A percentile compares a stretch with the other conserved stretches of the same genome.
Conservation (phyloP, 1,140 invertebrate species). For the Scaptomyza montana region DNA sequence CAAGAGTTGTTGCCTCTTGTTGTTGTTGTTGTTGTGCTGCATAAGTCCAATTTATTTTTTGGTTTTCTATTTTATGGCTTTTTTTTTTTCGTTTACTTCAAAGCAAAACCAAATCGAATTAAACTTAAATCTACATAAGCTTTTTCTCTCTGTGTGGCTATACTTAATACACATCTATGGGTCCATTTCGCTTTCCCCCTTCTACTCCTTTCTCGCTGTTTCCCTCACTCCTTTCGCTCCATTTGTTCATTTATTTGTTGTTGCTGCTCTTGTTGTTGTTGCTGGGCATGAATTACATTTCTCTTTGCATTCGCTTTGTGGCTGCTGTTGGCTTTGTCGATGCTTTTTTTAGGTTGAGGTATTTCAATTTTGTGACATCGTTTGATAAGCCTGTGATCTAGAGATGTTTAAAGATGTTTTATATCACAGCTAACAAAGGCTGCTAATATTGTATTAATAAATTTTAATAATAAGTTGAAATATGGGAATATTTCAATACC, state of each 20-base stretch:
- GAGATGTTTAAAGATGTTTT: no score
- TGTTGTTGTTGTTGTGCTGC: constrained; percentile 52
- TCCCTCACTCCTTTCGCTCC: constrained; percentile 52
- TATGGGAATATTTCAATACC: no score
- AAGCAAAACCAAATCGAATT: constrained; percentile 79
- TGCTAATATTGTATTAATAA: no score
- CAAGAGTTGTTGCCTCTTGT: constrained; percentile 50
- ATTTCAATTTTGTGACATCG: no score
- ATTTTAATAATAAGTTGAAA: no score
- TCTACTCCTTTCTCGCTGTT: not conserved
- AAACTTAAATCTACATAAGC: constrained; percentile 79
- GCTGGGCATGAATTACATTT: constrained; percentile 77
- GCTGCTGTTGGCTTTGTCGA: constrained; percentile 48
- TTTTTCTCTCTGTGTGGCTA: constrained; percentile 64
- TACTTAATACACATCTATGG: constrained; percentile 5
- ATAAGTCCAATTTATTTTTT: constrained; percentile 79
- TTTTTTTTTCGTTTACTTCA: constrained; percentile 56
- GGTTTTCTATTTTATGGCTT: constrained; percentile 10
- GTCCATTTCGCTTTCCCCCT: not conserved
- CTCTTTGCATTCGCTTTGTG: constrained; percentile 72
- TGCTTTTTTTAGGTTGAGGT: not conserved
- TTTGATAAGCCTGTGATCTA: no score
- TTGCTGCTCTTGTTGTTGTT: constrained; percentile 43
- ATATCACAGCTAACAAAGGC: no score
- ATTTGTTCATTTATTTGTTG: constrained; percentile 58